Evolutionary conservation across 2,113 vertebrate genomes (phyloP), one percentile per base, ranked within the genome.

Genomic region (Upupa epops): DNA sequence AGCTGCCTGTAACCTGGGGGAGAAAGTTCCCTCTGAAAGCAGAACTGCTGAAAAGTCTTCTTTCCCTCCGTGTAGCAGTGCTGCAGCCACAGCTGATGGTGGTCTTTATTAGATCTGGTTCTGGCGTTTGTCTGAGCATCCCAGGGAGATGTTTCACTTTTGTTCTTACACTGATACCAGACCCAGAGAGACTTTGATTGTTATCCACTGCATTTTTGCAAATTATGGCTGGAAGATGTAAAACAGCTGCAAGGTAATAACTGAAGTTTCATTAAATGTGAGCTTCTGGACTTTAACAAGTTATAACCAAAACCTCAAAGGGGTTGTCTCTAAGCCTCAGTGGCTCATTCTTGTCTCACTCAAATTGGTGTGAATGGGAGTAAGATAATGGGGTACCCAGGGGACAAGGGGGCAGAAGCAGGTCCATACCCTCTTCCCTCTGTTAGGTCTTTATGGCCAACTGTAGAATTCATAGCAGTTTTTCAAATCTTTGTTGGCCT

Each of bases 11-110:
- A 74, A 65, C 91, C 74, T 49, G 4, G 51, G 40, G 58, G 48
- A 82, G 40, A 74, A 78, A 71, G 77, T 90, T 89, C 81, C 45
- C 66, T 72, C 64, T 3, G 34, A 89, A 92, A 81, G 54, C 46
- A 87, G 46, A 94, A 87, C 32, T 91, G 84, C 95, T 95, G 93
- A 91, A 58, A 79, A 92, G 70, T 40, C 36, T n/a, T 82, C 73
- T 91, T 75, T 69, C 49, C 46, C 54, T 72, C 48, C 3, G 0
- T 54, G 54, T 54, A 11, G 32, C 17, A 25, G 28, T 49, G 64
- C 52, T 88, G 74, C 93, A 95, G 89, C 91, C 94, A 92, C 83
- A 69, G 74, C 77, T 49, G 51, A 26, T 61, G 52, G 59, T 79
- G 92, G 80, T 81, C 36, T 70, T 83, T 74, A 63, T 90, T 83